Evolutionary conservation across 2,888 invertebrate species (phyloP).

Genomic region (Scaptomyza reducta): DNA sequence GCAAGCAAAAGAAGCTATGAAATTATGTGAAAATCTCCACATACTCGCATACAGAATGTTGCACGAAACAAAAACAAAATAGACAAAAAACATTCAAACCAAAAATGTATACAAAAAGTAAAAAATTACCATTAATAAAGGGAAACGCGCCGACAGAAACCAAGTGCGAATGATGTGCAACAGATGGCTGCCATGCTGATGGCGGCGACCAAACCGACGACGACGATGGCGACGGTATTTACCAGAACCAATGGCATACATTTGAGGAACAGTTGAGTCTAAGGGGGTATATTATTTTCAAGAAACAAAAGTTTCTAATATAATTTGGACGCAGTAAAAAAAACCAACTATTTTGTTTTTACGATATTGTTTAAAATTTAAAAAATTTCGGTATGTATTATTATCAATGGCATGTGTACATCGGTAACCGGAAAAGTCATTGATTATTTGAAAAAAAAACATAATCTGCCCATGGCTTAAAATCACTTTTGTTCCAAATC

Average conservation of each 20-base stretch:
- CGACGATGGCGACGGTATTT: slow-evolving; percentile 49
- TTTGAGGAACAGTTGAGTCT: slow-evolving; percentile 17
- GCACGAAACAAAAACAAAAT: slow-evolving; percentile 63
- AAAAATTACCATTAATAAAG: slow-evolving; percentile 80
- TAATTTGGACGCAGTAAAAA: too few species aligned
- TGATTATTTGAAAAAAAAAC: too few species aligned
- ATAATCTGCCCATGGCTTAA: too few species aligned
- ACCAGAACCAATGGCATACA: slow-evolving; percentile 46
- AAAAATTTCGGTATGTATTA: too few species aligned
- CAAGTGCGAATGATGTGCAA: slow-evolving; percentile 82
- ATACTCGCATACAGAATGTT: slow-evolving; percentile 44
- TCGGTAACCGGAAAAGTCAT: too few species aligned
- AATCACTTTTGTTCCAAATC: too few species aligned
- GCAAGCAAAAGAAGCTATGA: slow-evolving; percentile 65
- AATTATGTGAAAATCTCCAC: slow-evolving; percentile 70
- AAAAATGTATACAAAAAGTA: slow-evolving; percentile 70
- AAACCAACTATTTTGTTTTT: too few species aligned
- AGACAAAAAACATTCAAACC: slow-evolving; percentile 53
- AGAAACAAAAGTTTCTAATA: too few species aligned
- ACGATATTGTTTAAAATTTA: too few species aligned
- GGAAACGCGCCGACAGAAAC: slow-evolving; percentile 78
- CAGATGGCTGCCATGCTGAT: slow-evolving; percentile 71
- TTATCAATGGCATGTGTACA: too few species aligned
- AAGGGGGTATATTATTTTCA: not conserved
- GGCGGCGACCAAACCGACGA: slow-evolving; percentile 25